Conservation (phyloP, 2,888 invertebrate species). For the Cryptocephalus moraei region DNA sequence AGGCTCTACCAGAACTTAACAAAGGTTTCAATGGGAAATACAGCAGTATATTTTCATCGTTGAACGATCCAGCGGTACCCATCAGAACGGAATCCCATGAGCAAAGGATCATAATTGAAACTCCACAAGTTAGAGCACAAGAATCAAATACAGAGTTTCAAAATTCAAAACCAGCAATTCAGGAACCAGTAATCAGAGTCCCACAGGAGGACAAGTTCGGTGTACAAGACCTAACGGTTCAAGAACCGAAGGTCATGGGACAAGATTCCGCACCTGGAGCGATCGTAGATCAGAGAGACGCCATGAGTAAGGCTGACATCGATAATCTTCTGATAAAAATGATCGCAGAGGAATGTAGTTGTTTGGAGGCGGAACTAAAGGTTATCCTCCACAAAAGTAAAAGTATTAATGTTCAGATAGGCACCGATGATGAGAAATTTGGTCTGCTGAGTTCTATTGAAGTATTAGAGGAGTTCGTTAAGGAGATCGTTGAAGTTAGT, state of each 20-base stretch:
- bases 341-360: slow-evolving; percentile 52
- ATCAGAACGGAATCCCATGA: too few species aligned
- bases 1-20: too few species aligned
- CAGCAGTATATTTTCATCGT: too few species aligned
- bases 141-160: too few species aligned
- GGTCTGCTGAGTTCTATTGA: slow-evolving; percentile 42
- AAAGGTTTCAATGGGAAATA: too few species aligned
- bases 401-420: slow-evolving; percentile 45
- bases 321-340: slow-evolving; percentile 44
- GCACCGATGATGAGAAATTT: slow-evolving; percentile 47
- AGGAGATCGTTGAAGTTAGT: slow-evolving; percentile 52
- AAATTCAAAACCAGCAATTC: too few species aligned
- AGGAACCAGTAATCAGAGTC: too few species aligned
- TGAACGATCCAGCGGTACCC: too few species aligned
- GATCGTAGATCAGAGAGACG: slow-evolving; percentile 6
- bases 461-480: slow-evolving; percentile 48
- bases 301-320: slow-evolving; percentile 20
- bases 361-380: slow-evolving; percentile 55
- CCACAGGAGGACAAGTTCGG: too few species aligned
- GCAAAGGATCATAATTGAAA: too few species aligned
- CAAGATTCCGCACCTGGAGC: background rate
- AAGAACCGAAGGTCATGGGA: too few species aligned
- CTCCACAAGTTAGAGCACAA: too few species aligned
- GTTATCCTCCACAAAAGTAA: slow-evolving; percentile 47
- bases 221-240: background rate